Conservation (phyloP, 2,113 vertebrate species). For the Sitta europaea region DNA sequence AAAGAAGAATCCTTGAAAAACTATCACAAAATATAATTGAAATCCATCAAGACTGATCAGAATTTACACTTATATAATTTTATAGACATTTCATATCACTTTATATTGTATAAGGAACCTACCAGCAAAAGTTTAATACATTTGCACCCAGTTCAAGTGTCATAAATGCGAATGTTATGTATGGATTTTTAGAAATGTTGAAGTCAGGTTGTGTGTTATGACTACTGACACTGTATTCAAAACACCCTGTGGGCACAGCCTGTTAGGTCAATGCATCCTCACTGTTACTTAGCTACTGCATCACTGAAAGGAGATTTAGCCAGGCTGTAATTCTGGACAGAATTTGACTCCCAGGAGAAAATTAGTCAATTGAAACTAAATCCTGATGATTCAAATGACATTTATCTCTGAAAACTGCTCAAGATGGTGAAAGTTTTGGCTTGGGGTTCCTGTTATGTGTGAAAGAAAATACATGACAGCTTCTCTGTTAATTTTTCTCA, state of each 20-base stretch:
- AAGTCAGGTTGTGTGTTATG: neutral
- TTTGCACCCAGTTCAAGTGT: neutral
- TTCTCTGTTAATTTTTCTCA: neutral
- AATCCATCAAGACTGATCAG: neutral
- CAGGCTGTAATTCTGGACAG: neutral
- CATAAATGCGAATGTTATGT: neutral
- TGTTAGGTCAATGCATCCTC: neutral
- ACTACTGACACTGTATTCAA: neutral
- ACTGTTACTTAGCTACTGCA: neutral
- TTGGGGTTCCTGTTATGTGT: neutral
- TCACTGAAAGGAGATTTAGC: neutral
- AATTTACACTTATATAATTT: neutral
- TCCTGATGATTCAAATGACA: neutral
- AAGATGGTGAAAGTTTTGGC: neutral
- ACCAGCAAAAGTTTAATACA: neutral
- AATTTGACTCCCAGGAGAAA: neutral
- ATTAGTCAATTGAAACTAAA: neutral
- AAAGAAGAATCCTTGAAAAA: neutral
- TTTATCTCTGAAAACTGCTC: neutral
- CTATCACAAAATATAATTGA: neutral
- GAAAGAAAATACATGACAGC: neutral
- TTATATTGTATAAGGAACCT: neutral
- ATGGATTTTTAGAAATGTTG: neutral
- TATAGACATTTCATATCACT: neutral
- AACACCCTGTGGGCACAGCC: fast-evolving